Percentiles rank a stretch among this genome's conserved stretches.
Evolutionary conservation across 2,888 invertebrate genomes (phyloP).

Genomic region (Drosophila picticornis): DNA sequence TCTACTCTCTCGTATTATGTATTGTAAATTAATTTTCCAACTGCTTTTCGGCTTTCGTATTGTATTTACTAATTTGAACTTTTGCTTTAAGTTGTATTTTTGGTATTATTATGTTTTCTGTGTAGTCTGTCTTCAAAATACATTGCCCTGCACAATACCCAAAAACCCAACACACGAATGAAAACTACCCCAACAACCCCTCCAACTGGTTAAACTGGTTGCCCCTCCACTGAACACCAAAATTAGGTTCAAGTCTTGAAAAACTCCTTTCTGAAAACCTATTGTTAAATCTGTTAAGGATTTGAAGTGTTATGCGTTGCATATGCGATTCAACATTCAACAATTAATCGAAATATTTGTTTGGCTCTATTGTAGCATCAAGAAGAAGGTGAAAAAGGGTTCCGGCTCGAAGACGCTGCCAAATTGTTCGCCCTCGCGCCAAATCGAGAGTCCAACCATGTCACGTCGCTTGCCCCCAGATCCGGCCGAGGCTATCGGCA

Average conservation of each 20-base stretch:
- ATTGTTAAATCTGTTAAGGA: slow-evolving; percentile 3
- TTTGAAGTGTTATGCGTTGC: not conserved
- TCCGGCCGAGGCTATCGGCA: slow-evolving; percentile 93
- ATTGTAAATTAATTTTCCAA: slow-evolving; percentile 37
- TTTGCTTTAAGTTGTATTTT: slow-evolving; percentile 40
- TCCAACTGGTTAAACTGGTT: slow-evolving; percentile 22
- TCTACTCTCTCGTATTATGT: slow-evolving; percentile 36
- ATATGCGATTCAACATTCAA: too few relatives aligned
- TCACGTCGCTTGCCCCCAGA: slow-evolving; percentile 91
- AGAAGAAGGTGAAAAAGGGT: slow-evolving; percentile 93
- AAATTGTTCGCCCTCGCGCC: slow-evolving; percentile 93
- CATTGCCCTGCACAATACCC: slow-evolving; percentile 32
- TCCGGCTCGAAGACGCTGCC: slow-evolving; percentile 95
- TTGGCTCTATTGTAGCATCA: slow-evolving; percentile 88
- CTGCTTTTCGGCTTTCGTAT: slow-evolving; percentile 65
- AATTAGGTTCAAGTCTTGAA: slow-evolving; percentile 17
- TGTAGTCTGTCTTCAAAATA: slow-evolving; percentile 43
- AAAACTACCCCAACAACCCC: slow-evolving; percentile 1
- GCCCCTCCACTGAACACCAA: slow-evolving; percentile 19
- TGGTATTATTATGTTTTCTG: slow-evolving; percentile 24
- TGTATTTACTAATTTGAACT: slow-evolving; percentile 54
- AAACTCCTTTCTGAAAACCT: not conserved
- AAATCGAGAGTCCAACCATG: slow-evolving; percentile 91
- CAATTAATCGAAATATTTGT: not conserved
- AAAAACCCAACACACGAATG: slow-evolving; percentile 34